Base-by-base conservation (phyloP, 2,113 vertebrate genomes). In the Esox niger region DNA sequence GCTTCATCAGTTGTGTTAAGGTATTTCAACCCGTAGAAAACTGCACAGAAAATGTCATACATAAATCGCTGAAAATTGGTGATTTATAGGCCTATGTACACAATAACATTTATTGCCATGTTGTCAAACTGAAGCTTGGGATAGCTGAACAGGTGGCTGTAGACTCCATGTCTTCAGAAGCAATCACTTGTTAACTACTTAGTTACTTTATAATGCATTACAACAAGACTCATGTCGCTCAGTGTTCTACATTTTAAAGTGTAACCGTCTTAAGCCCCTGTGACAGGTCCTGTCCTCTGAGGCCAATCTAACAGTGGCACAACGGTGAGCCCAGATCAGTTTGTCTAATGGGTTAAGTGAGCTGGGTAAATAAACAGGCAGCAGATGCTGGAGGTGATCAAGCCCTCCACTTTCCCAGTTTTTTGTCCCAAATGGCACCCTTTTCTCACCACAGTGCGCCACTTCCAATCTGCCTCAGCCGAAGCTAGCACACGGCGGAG, bases 331-430 rank as follows among this genome's bases (percentile, higher is more conserved):
- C 59, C 49, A 62, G 60, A 57, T 76, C 69, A 73, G 71, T 80
- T 79, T 78, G 74, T 70, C 71, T 80, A 79, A 82, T 77, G 82
- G 75, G 66, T 81, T 81, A 85, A 84, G 76, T 82, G 75, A 71
- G 72, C 52, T 56, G 81, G 75, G 75, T 86, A 86, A 86, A 86
- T 84, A 88, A 88, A 86, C 87, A 87, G 73, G 72, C 73, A 81
- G 77, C 87, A 87, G 80, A 87, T 88, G 85, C 78, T 67, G 71
- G 75, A 67, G 82, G 80, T 83, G 78, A 82, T 72, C 69, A 74
- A 64, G 79, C 21, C 71, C 76, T 80, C 77, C 79, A 81, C 82
- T 78, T 77, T 88, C 78, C 62, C 81, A 71, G 66, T 68, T 58
- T n/a, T 17, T 10, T 0, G 13, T 4, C 38, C 38, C 15, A 43